Base-by-base conservation (phyloP, 2,113 vertebrate species). In the Festucalex cinctus region DNA sequence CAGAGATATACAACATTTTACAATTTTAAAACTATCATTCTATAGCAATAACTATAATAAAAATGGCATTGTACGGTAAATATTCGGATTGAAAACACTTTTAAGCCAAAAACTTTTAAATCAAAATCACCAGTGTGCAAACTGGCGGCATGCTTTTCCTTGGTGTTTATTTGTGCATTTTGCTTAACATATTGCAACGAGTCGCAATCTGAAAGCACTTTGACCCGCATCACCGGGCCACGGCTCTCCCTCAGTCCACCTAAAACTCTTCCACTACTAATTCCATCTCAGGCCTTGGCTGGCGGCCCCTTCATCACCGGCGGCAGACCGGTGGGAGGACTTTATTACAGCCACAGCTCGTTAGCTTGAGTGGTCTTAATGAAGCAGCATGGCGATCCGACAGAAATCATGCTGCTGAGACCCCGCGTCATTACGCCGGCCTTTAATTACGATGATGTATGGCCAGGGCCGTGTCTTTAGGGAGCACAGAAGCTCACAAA, bases 361-460 rank as follows among this genome's bases (percentile, higher is more conserved):
- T 99, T 99, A 98, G 95, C 93, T 95, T 95, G 95, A 96, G 95
- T 95, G 95, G 92, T 95, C 93, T 94, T 99, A 98, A 99, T 98
- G 97, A 98, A 98, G 95, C 95, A 95, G 94, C 90, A 92, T 95
- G 94, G 95, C 94, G 95, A 98, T 97, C 95, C 95, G 95, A 97
- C 97, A 95, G 95, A 95, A 97, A 98, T 98, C 96, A 96, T 97
- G 97, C 97, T 96, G 94, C 93, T 92, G 93, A 94, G 95, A 95
- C 94, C 94, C 93, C 94, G 96, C 95, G 93, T 96, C 96, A 97
- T 99, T 98, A 98, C 95, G 93, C 94, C 94, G 83, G 93, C 94
- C 95, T 95, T 96, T 98, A 98, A 98, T 98, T 98, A 98, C 93
- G 91, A 92, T 96, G 96, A 99, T 95, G 94, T 97, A 97, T 94